phyloP scores from a whole-genome alignment of 2,888 invertebrate species.

The Notocelia uddmanniana region DNA sequence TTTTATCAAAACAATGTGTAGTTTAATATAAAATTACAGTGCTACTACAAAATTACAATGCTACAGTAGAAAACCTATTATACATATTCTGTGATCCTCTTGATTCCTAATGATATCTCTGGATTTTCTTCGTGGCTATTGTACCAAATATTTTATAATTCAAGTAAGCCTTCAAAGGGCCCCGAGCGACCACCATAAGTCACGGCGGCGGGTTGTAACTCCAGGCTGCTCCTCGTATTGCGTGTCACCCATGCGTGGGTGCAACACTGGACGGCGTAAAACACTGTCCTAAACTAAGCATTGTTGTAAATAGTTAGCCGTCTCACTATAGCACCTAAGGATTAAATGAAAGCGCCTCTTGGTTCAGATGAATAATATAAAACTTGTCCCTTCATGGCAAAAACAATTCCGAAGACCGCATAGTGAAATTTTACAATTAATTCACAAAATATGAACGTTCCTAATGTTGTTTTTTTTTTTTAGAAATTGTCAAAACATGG shows the following conservation, averaged over 20 bases:
- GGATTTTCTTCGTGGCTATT: background rate
- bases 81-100: background rate
- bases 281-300: conserved; percentile 12
- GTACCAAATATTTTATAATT: background rate
- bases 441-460: background rate
- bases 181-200: conserved; percentile 55
- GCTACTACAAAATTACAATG: too few species aligned
- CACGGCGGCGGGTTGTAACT: conserved; percentile 40
- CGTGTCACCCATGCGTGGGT: conserved; percentile 51
- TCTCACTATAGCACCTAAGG: background rate
- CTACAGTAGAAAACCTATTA: too few species aligned
- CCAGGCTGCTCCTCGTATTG: conserved; percentile 46
- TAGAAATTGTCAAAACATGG: too few species aligned
- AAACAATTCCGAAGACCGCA: background rate
- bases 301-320: conserved; percentile 11
- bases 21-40: too few species aligned
- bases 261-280: conserved; percentile 46
- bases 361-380: background rate
- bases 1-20: too few species aligned
- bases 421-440: background rate
- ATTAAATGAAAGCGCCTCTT: background rate
- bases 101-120: background rate
- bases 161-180: conserved; percentile 52
- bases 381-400: background rate
- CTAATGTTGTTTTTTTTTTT: too few species aligned